phyloP scores from a whole-genome alignment of 2,888 invertebrate species.

The Chouioia cunea region DNA sequence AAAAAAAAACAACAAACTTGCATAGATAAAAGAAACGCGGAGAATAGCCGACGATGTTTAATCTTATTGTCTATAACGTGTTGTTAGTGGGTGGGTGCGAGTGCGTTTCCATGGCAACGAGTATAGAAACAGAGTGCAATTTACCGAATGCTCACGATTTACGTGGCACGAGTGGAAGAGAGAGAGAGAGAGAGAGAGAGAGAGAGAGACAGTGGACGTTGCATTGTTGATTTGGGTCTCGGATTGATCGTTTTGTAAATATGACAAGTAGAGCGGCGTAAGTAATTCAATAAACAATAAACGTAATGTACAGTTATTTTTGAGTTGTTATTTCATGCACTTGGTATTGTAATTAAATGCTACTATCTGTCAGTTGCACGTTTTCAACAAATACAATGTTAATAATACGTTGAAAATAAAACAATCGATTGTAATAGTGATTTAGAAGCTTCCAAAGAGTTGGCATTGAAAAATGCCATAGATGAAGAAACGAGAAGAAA shows the following conservation, averaged over 20 bases:
- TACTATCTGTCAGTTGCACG: not conserved
- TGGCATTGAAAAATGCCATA: slow-evolving; percentile 43
- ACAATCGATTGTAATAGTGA: slow-evolving; percentile 12
- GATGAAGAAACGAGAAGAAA: slow-evolving; percentile 56
- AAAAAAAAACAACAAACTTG: no score
- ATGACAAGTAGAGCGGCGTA: slow-evolving; percentile 41
- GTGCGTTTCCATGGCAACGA: slow-evolving; percentile 35
- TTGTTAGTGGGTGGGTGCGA: slow-evolving; percentile 1
- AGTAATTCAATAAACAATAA: slow-evolving; percentile 37
- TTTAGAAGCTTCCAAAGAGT: slow-evolving; percentile 27
- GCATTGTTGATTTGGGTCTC: slow-evolving; percentile 31
- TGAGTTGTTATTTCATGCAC: slow-evolving; percentile 4
- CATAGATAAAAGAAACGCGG: no score
- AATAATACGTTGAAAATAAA: not conserved
- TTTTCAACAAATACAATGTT: not conserved
- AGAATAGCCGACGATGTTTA: no score
- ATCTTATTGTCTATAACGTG: slow-evolving; percentile 2
- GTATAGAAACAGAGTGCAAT: slow-evolving; percentile 28
- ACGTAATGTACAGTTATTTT: slow-evolving; percentile 5
- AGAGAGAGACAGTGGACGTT: not conserved
- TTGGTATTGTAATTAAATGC: not conserved
- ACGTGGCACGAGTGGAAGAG: not conserved
- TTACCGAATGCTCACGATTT: not conserved
- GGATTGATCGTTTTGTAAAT: slow-evolving; percentile 11
- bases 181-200: not conserved